phyloP scores from a whole-genome alignment of 2,888 invertebrate species.

The Stratiomys singularior region DNA sequence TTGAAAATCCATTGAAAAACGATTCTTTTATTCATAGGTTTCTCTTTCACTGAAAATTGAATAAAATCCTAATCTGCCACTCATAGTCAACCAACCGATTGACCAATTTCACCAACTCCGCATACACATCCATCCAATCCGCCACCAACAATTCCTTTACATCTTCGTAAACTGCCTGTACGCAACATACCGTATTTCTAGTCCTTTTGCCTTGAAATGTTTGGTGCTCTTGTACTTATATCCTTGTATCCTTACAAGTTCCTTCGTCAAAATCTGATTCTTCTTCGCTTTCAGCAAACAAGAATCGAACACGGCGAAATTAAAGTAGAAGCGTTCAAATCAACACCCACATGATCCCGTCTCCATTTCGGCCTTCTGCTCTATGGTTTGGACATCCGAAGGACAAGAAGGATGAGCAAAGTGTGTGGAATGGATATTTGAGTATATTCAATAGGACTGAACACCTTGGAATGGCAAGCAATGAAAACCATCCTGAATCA shows the following conservation, averaged over 20 bases:
- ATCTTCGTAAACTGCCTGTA: too few species aligned
- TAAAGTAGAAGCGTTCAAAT: background rate
- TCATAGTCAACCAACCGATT: slow-evolving; percentile 22
- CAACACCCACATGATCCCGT: too few species aligned
- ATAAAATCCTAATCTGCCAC: background rate
- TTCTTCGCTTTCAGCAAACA: background rate
- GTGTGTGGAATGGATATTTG: background rate
- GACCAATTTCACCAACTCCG: slow-evolving; percentile 19
- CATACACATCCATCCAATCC: background rate
- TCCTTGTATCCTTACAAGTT: too few species aligned
- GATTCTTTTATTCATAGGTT: background rate
- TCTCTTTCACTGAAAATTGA: background rate
- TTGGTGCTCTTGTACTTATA: too few species aligned
- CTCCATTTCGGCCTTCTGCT: too few species aligned
- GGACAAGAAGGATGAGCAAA: too few species aligned
- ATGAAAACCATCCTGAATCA: slow-evolving; percentile 16
- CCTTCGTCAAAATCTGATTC: too few species aligned
- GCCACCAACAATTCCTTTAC: background rate
- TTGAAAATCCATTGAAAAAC: too few species aligned
- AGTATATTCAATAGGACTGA: background rate
- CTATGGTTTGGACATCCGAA: too few species aligned
- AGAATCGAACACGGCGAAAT: background rate
- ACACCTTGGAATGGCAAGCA: slow-evolving; percentile 3
- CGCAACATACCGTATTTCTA: too few species aligned
- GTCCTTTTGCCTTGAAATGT: too few species aligned